Conservation (phyloP, 2,113 vertebrate genomes). For the Tragelaphus buxtoni region DNA sequence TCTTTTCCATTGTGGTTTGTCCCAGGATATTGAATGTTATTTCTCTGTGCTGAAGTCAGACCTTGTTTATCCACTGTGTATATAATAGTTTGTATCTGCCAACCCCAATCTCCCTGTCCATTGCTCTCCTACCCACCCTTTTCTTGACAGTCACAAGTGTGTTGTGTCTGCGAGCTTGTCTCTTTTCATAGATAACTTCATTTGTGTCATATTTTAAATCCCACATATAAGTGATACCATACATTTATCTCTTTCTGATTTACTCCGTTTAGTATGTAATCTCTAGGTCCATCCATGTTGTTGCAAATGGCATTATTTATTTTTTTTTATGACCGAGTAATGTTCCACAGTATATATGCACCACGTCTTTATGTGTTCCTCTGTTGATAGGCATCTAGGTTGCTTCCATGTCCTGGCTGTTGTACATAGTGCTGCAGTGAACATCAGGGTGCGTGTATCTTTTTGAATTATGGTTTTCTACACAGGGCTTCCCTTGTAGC, state of each 20-base stretch:
- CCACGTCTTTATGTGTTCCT: background rate
- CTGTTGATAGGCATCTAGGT: background rate
- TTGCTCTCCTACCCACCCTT: background rate
- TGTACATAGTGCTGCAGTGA: background rate
- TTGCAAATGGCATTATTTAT: background rate
- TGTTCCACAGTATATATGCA: background rate
- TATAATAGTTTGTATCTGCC: background rate
- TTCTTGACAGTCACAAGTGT: background rate
- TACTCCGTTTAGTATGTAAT: background rate
- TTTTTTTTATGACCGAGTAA: background rate
- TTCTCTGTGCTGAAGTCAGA: background rate
- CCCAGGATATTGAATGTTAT: background rate
- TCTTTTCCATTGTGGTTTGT: background rate
- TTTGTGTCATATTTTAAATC: background rate
- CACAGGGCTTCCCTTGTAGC: background rate
- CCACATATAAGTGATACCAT: background rate
- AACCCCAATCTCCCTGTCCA: background rate
- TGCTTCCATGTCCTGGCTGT: background rate
- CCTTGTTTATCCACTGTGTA: background rate
- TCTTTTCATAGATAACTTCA: background rate
- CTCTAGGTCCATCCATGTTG: background rate
- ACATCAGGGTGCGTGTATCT: background rate
- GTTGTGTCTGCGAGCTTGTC: background rate
- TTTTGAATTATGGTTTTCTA: background rate
- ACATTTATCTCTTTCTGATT: background rate